phyloP scores from a whole-genome alignment of 2,888 invertebrate genomes.

The Mythimna impura region DNA sequence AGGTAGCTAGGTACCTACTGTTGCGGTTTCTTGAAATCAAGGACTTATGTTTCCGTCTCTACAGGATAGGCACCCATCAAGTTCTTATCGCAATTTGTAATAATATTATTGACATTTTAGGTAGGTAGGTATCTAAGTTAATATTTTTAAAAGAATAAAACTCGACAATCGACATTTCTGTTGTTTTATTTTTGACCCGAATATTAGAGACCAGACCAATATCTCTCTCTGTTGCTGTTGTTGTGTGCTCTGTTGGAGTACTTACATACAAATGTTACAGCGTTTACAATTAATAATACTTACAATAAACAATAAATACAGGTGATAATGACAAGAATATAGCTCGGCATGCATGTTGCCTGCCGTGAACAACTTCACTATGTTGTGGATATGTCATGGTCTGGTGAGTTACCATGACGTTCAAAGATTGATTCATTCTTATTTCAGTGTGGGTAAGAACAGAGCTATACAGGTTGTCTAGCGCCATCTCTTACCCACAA shows the following conservation, averaged over 20 bases:
- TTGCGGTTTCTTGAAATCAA: too few species aligned
- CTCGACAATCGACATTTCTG: neutral
- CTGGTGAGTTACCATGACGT: too few species aligned
- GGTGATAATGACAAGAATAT: neutral
- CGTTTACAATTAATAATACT: neutral
- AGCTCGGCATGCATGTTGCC: neutral
- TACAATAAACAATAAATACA: neutral
- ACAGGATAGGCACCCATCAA: too few species aligned
- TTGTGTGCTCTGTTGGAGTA: neutral
- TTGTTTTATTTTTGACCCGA: slow-evolving; percentile 12
- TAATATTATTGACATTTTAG: neutral
- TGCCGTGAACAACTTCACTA: too few species aligned
- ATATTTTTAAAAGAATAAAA: slow-evolving; percentile 1
- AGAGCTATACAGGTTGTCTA: too few species aligned
- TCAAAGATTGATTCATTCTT: too few species aligned
- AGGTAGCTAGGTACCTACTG: too few species aligned
- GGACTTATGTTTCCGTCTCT: too few species aligned
- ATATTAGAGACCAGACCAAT: neutral
- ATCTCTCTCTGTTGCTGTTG: too few species aligned
- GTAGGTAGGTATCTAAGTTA: neutral
- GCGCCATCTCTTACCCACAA: too few species aligned
- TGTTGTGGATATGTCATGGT: too few species aligned
- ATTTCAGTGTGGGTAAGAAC: too few species aligned
- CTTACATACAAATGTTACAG: neutral
- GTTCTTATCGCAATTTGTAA: neutral